Conservation (phyloP, 2,888 invertebrate species). For the Sicus ferrugineus region DNA sequence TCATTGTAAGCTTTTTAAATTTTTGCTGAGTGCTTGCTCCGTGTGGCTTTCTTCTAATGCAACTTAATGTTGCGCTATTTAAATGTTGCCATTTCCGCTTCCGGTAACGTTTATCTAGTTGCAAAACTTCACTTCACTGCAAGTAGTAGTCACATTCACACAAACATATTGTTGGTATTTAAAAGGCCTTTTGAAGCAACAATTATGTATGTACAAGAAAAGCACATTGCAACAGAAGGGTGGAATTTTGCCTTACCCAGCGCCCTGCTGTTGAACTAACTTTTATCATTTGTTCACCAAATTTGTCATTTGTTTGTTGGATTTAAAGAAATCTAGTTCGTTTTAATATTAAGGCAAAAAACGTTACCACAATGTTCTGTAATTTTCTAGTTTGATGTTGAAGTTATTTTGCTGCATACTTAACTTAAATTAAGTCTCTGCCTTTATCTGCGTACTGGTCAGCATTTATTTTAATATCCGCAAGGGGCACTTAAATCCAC, state of each 20-base stretch:
- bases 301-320: too few relatives aligned
- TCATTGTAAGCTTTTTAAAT: background rate
- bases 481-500: too few relatives aligned
- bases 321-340: too few relatives aligned
- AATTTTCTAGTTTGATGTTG: too few relatives aligned
- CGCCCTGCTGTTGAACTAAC: background rate
- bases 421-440: too few relatives aligned
- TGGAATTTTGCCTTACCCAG: background rate
- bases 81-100: constrained; percentile 17
- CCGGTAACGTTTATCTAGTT: constrained; percentile 4
- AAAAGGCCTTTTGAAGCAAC: background rate
- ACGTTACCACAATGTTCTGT: too few relatives aligned
- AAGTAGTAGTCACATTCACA: background rate
- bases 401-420: too few relatives aligned
- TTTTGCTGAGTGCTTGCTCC: background rate
- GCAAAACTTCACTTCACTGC: background rate
- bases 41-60: background rate
- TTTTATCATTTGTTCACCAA: background rate
- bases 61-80: constrained; percentile 2
- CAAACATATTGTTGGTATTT: constrained; percentile 3
- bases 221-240: constrained; percentile 5
- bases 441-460: too few relatives aligned
- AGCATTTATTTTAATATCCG: too few relatives aligned
- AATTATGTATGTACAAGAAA: background rate
- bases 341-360: too few relatives aligned